Base-by-base conservation (phyloP, 2,888 invertebrate genomes). In the Spodoptera exigua region DNA sequence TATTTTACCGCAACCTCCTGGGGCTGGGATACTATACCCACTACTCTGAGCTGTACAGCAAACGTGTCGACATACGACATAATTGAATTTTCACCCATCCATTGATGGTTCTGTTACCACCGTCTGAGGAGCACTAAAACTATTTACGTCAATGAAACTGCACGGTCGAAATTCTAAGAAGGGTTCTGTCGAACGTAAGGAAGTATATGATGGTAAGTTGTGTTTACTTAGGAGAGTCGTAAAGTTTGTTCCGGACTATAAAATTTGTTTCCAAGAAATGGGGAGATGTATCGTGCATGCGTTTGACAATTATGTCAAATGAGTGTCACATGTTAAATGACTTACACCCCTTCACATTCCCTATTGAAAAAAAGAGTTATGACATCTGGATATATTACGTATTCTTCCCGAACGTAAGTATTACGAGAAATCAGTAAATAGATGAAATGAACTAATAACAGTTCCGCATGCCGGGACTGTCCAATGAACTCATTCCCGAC, bases 391-490 rank as follows among this genome's bases (percentile, higher is more conserved):
- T 18, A 51, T 27, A 46, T 52, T 40, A 56, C 37, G 44, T 18
- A 39, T 44, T 44, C 7, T 18, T 36, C 39, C 18, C 48, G 10
- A 27, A 53, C 27, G 43, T 45, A 62, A 27, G 43, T 57, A 48
- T 43, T 63, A 44, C 48, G 27, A 57, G 54, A 61, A 58, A 65
- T 69, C 46, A 54, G 65, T 78, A 70, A 72, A 76, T 64, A 74
- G 71, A 74, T 73, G 51, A 61, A 70, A 52, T 73, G 48, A 60
- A 70, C 78, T 80, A 78, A 81, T 73, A 81, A 80, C 83, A 80
- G 83, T 91, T 92, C 92, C 92, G 92, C 90, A 86, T 92, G 76
- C 91, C 90, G 84, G 84, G 83, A 84, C 80, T 88, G 90, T 89
- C 87, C 89, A 85, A 83, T 90, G 89, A 88, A 88, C 90, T 87